These are phyloP conservation scores for Micromesistius poutassou DNA, from an alignment of 2,797 vertebrate species.

Conservation along the genomic window DNA sequence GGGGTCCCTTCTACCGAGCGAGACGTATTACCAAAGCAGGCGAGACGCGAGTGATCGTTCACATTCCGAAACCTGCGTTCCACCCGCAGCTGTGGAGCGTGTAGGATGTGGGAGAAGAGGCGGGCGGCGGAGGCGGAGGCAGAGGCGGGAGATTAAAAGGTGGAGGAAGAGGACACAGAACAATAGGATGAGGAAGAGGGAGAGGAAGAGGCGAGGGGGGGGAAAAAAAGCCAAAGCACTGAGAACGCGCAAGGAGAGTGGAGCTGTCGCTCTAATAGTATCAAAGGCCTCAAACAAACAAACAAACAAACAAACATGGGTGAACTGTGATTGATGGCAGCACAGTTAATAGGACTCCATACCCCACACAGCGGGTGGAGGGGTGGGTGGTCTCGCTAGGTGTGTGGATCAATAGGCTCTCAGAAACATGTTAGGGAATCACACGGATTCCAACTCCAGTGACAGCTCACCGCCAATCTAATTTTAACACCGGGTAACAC, in stretches of 20 bases:
- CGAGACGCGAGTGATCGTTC: slow-evolving; percentile 29
- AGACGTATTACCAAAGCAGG: slow-evolving; percentile 49
- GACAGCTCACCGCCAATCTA: slow-evolving; percentile 69
- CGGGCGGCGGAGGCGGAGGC: background rate
- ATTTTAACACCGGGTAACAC: slow-evolving; percentile 62
- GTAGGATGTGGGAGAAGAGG: background rate
- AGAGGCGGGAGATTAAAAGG: background rate
- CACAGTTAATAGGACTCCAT: slow-evolving; percentile 62
- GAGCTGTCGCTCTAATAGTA: slow-evolving; percentile 59
- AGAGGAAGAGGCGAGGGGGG: slow-evolving; percentile 18
- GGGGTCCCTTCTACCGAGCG: slow-evolving; percentile 54
- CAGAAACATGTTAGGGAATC: slow-evolving; percentile 64
- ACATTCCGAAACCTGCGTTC: slow-evolving; percentile 37
- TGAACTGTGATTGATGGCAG: slow-evolving; percentile 68
- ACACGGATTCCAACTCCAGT: slow-evolving; percentile 61
- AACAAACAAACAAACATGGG: slow-evolving; percentile 65
- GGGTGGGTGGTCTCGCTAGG: slow-evolving; percentile 23
- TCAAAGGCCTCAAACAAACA: slow-evolving; percentile 60
- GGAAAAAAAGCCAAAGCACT: background rate
- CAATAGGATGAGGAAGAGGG: background rate
- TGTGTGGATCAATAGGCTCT: slow-evolving; percentile 60
- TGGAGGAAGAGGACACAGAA: background rate
- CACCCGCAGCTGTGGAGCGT: background rate
- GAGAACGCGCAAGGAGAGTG: slow-evolving; percentile 18
- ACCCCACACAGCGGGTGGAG: slow-evolving; percentile 37